Conservation (phyloP, 2,113 vertebrate genomes). For the Lamprotornis superbus region DNA sequence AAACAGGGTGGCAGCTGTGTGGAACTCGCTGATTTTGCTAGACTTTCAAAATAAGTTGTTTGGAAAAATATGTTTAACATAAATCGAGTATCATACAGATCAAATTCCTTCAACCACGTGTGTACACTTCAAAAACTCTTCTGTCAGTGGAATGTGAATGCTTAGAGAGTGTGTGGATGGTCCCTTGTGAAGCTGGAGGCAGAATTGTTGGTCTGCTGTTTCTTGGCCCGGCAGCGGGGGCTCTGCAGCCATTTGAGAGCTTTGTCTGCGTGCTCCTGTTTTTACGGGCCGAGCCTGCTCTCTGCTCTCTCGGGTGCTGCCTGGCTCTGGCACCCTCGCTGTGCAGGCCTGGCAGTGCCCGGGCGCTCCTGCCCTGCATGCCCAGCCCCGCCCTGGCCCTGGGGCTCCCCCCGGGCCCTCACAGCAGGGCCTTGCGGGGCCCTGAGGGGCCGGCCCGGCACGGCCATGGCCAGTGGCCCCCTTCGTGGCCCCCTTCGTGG, state of each 20-base stretch:
- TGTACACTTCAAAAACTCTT: accelerated
- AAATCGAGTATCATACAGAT: neutral
- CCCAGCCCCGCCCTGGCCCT: accelerated
- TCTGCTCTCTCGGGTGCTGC: accelerated
- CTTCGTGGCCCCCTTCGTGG: no score
- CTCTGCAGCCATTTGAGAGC: neutral
- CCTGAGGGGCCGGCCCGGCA: neutral
- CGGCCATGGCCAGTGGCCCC: neutral
- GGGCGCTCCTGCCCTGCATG: accelerated
- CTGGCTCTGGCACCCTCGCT: accelerated
- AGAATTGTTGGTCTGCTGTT: neutral
- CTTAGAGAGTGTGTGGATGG: no score
- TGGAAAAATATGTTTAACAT: neutral
- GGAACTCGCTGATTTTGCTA: neutral
- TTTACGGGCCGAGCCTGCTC: accelerated
- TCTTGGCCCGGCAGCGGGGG: neutral
- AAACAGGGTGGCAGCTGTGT: no score
- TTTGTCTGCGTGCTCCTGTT: accelerated
- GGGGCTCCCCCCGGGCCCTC: accelerated
- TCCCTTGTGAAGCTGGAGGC: neutral
- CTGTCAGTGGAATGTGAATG: neutral
- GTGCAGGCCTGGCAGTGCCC: accelerated
- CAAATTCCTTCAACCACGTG: neutral
- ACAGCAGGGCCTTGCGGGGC: accelerated
- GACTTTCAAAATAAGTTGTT: neutral